Evolutionary conservation across 1,140 invertebrate species (phyloP), one percentile per base, ranked within the genome.

Genomic region (Phymastichus coffea): DNA sequence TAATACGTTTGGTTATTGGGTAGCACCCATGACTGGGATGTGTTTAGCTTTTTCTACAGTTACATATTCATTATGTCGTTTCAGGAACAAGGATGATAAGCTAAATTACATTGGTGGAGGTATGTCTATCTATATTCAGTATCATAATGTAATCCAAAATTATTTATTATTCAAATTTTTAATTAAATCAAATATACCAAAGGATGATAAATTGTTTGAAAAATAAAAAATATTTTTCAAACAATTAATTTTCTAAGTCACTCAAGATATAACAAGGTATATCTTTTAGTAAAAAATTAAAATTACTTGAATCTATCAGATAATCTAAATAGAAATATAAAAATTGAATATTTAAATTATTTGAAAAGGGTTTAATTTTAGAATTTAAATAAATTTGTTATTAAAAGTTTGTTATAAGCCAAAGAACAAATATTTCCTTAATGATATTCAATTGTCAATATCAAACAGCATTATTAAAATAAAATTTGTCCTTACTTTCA

Each of bases 71-170:
- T 68, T 83, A 1, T 82, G 81, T 12, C 85, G 83, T 55, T 20
- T 86, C 0, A 80, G 89, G 38, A 80, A 82, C 22, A 87, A 88
- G 69, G 86, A 90, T 66, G 89, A 89, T 67, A 65, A 46, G 0
- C 0, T 47, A 0, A 82, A 82, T 65, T 74, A 80, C 43, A 2
- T 40, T 4, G 0, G 73, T 9, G 76, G 70, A 43, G 70, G 72
- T 75, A 64, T 66, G 63, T 61, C 2, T n/a, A n/a, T n/a, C n/a
- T n/a, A n/a, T n/a, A n/a, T 19, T 3, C 4, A 0, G 4, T 35
- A 19, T 28, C 22, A 23, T 25, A 2, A 9, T 47, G 15, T 2
- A n/a, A n/a, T n/a, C n/a, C n/a, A n/a, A n/a, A n/a, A n/a, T n/a
- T n/a, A n/a, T n/a, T n/a, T n/a, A n/a, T n/a, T n/a, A n/a, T n/a